These are phyloP conservation scores for Esox lucius DNA, from an alignment of 2,797 vertebrate species.

Conservation along the genomic window DNA sequence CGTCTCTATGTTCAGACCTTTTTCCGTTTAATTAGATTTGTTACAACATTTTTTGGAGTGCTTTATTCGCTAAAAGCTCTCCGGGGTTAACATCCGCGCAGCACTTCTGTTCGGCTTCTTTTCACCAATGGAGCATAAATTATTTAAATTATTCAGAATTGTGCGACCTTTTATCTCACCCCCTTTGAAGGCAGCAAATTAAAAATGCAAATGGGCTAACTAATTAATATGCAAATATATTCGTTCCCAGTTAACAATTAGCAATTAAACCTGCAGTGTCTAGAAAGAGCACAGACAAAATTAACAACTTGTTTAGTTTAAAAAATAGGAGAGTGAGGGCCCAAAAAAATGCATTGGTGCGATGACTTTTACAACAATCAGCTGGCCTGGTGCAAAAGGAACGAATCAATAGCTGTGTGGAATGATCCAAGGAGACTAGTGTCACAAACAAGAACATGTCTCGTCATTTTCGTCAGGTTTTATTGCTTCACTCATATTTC, in stretches of 20 bases:
- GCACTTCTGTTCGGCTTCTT: constrained; percentile 99
- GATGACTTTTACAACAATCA: constrained; percentile 94
- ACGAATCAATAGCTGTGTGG: constrained; percentile 72
- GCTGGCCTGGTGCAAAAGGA: constrained; percentile 72
- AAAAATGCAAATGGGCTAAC: constrained; percentile 99
- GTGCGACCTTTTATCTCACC: constrained; percentile 99
- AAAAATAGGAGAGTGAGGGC: constrained; percentile 88
- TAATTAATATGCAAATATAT: constrained; percentile 99
- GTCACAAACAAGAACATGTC: constrained; percentile 66
- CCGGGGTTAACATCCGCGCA: constrained; percentile 99
- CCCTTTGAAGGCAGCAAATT: constrained; percentile 99
- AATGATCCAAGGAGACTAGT: constrained; percentile 62
- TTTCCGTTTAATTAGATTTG: constrained; percentile 88
- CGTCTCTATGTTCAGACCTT: constrained; percentile 80
- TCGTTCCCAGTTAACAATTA: constrained; percentile 99
- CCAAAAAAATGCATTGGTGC: constrained; percentile 94
- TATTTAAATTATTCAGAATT: constrained; percentile 99
- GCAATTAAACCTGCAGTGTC: constrained; percentile 99
- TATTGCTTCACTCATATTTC: constrained; percentile 53
- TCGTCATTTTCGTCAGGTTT: constrained; percentile 58
- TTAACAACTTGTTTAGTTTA: constrained; percentile 99
- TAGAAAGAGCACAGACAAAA: constrained; percentile 99
- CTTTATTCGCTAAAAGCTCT: constrained; percentile 87
- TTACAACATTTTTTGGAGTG: constrained; percentile 88
- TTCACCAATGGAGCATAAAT: constrained; percentile 99